Evolutionary conservation across 1,140 invertebrate genomes (phyloP).

Genomic region (Chironomus striatipennis): DNA sequence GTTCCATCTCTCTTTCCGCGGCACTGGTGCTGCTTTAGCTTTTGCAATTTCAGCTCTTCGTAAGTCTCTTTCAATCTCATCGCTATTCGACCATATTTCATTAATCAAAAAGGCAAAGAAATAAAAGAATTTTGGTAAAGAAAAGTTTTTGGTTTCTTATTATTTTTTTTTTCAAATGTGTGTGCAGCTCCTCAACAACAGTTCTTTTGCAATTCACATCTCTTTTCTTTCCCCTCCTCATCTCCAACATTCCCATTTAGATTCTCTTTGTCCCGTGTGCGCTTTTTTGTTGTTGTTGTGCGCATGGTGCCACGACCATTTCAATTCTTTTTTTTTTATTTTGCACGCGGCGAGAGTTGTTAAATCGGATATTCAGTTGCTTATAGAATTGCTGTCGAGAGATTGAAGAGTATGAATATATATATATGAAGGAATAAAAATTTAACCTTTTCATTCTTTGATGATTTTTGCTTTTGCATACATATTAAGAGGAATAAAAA

Average conservation of each 20-base stretch:
- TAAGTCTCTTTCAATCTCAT: neutral
- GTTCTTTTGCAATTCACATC: neutral
- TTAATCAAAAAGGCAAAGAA: neutral
- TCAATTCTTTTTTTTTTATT: neutral
- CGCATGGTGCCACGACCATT: neutral
- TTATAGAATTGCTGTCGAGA: neutral
- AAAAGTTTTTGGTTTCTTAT: neutral
- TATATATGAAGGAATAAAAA: too few relatives aligned
- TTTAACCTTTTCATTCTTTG: slow-evolving; percentile 4
- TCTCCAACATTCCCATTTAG: neutral
- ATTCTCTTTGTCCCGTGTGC: neutral
- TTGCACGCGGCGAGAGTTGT: neutral
- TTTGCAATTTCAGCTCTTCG: slow-evolving; percentile 4
- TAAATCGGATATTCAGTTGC: neutral
- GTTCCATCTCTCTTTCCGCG: slow-evolving; percentile 20
- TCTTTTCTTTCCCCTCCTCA: neutral
- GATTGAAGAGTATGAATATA: too few relatives aligned
- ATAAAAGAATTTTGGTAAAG: neutral
- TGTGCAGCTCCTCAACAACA: neutral
- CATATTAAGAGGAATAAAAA: neutral
- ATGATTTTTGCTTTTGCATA: slow-evolving; percentile 12
- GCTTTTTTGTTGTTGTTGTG: slow-evolving; percentile 5
- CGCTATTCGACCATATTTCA: slow-evolving; percentile 1
- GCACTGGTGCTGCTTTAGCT: neutral
- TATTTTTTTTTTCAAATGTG: neutral